Evolutionary conservation across 1,140 invertebrate genomes (phyloP), one percentile per base, ranked within the genome.

Genomic region (Frieseomelitta varia): DNA sequence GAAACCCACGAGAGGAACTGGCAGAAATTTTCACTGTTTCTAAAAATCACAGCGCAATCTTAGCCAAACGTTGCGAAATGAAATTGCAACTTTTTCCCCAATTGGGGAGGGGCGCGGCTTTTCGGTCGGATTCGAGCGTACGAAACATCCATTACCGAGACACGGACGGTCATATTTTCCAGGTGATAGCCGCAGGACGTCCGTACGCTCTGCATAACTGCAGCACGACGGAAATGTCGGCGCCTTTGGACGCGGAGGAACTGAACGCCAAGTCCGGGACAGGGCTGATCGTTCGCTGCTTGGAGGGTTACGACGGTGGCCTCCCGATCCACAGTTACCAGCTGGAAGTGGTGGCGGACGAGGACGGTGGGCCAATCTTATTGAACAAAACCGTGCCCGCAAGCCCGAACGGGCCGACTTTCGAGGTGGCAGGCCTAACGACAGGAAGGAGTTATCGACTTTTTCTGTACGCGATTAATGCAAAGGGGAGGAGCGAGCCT

Each of bases 201-300:
- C 98, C 98, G 19, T 98, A 98, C 91, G 96, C 97, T 53, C 95
- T 98, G 61, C 96, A 97, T 86, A 98, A 98, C 94, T 99, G 98
- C 93, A 97, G 97, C n/a, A 96, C 91, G 4, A 92, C 92, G 47
- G 93, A 94, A 71, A 89, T 94, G 90, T 94, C 93, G 1, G 90
- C 91, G 34, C 76, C 88, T 1, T 58, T 91, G 65, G 93, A 93
- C 15, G 58, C 85, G 12, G 92, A 93, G 24, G 92, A 93, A 91
- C 19, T 93, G 83, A 63, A 95, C 94, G 90, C 92, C 90, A 90
- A 95, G 93, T 74, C 94, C 88, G 75, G 92, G 6, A 91, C 90
- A 0, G 94, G 93, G 6, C 90, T 98, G 75, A 96, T 97, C 91
- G 97, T 98, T 8, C 96, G 97, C 67, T 98, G 98, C 90, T 95